phyloP scores from a whole-genome alignment of 2,113 vertebrate species.

The human (Homo sapiens) region GRCh38 chr2:19888501-19889000 shows the following conservation, averaged over 20 bases:
- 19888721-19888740: not conserved
- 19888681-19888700: not conserved
- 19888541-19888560: rapidly evolving
- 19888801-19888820: not conserved
- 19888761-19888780: not conserved
- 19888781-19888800: not conserved
- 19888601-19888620: not conserved
- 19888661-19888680: not conserved
- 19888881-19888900: not conserved
- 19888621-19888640: not conserved
- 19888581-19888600: not conserved
- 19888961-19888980: not conserved
- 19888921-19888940: not conserved
- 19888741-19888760: not conserved
- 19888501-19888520: not conserved
- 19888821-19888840: not conserved
- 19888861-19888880: not conserved
- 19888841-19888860: not conserved
- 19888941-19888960: not conserved
- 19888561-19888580: not conserved
- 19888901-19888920: not conserved
- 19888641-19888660: not conserved
- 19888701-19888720: rapidly evolving
- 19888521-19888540: rapidly evolving
- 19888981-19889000: not conserved